A percentile compares a stretch with the other conserved stretches of the same genome.
Evolutionary conservation across 2,113 vertebrate species (phyloP).

Genomic region (Gobiocypris rarus): DNA sequence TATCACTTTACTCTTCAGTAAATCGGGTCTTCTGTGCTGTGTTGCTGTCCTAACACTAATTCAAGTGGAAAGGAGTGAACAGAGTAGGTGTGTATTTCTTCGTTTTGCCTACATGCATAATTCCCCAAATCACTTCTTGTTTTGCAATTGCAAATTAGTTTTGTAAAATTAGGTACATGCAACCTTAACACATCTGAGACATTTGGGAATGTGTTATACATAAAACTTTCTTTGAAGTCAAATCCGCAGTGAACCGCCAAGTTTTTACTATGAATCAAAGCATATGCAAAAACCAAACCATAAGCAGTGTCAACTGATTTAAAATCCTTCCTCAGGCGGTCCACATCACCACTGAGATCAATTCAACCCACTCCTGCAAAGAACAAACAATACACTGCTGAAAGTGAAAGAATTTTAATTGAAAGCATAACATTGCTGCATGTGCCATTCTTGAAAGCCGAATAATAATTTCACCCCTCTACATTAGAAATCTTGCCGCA

Average conservation of each 20-base stretch:
- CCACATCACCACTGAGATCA: conserved; percentile 40
- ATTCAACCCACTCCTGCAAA: conserved; percentile 33
- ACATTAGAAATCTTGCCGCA: conserved; percentile 4
- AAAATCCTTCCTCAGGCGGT: conserved; percentile 41
- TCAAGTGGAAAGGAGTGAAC: conserved; percentile 21
- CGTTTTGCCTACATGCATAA: background rate
- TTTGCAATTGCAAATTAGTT: conserved; percentile 20
- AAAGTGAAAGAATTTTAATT: conserved; percentile 48
- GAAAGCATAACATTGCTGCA: conserved; percentile 39
- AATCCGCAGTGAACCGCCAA: conserved; percentile 25
- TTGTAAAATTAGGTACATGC: conserved; percentile 24
- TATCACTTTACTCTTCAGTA: conserved; percentile 27
- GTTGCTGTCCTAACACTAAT: background rate
- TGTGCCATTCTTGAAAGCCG: conserved; percentile 22
- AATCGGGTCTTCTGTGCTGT: background rate
- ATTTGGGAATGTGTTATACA: conserved; percentile 26
- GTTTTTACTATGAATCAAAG: conserved; percentile 42
- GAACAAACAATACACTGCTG: conserved; percentile 36
- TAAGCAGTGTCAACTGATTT: conserved; percentile 42
- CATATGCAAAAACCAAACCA: conserved; percentile 42
- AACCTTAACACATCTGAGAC: conserved; percentile 22
- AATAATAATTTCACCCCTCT: conserved; percentile 18
- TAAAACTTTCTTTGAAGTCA: conserved; percentile 43
- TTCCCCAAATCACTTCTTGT: conserved; percentile 13
- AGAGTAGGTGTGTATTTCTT: conserved; percentile 20